These are phyloP conservation scores for Lepus europaeus DNA, from an alignment of 2,113 vertebrate species.

Conservation along the genomic window DNA sequence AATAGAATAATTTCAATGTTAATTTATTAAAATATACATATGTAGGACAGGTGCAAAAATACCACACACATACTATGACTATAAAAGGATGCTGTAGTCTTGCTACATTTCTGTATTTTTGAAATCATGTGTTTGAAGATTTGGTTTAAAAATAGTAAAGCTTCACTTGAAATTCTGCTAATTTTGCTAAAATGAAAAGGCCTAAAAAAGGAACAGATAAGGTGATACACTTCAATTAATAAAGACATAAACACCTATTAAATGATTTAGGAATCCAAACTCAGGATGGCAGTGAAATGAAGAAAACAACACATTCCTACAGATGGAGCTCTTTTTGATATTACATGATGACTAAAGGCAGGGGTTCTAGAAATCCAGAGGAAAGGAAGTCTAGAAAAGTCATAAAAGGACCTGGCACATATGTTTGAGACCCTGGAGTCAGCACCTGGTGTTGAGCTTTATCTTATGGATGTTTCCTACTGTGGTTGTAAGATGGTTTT, in stretches of 20 bases:
- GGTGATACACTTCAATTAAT: slow-evolving; percentile 14
- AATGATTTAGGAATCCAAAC: not conserved
- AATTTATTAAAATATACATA: slow-evolving; percentile 62
- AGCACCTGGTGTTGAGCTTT: not conserved
- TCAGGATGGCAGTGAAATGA: not conserved
- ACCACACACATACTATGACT: not conserved
- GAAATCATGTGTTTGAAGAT: not conserved
- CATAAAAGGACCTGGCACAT: not conserved
- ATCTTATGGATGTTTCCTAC: not conserved
- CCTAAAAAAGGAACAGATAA: slow-evolving; percentile 13
- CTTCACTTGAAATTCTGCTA: not conserved
- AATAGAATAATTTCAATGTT: slow-evolving; percentile 45
- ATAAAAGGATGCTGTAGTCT: not conserved
- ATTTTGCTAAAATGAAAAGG: slow-evolving; percentile 33
- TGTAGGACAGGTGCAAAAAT: slow-evolving; percentile 55
- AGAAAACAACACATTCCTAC: not conserved
- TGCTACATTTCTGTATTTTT: slow-evolving; percentile 3
- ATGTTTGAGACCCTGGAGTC: not conserved
- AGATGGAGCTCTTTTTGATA: not conserved
- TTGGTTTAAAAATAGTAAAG: slow-evolving; percentile 48
- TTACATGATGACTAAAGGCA: not conserved
- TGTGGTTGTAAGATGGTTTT: not conserved
- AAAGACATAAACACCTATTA: not conserved
- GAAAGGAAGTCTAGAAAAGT: not conserved
- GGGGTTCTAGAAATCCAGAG: not conserved